Evolutionary conservation across 2,113 vertebrate genomes (phyloP).

Genomic region (Aegypius monachus): DNA sequence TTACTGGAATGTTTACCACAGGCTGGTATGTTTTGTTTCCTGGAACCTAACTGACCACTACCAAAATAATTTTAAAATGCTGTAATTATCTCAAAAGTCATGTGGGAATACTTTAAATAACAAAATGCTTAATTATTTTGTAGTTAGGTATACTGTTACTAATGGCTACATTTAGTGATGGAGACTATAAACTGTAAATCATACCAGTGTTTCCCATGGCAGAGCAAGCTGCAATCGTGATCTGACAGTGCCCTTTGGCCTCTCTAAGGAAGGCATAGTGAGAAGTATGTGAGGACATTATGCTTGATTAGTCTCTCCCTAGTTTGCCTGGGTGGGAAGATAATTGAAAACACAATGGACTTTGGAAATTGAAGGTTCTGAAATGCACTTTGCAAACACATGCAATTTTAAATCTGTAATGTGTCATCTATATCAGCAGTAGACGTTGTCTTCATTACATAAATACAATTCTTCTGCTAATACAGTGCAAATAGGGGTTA

Average conservation of each 20-base stretch:
- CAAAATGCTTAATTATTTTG: slow-evolving; percentile 15
- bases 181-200: slow-evolving; percentile 53
- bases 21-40: neutral
- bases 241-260: slow-evolving; percentile 20
- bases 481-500: slow-evolving; percentile 42
- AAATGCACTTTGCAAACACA: slow-evolving; percentile 42
- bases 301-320: slow-evolving; percentile 56
- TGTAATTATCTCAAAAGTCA: neutral
- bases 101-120: slow-evolving; percentile 1
- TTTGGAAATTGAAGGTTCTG: slow-evolving; percentile 37
- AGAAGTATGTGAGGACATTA: slow-evolving; percentile 53
- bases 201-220: slow-evolving; percentile 37
- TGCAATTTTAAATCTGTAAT: slow-evolving; percentile 56
- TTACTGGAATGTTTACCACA: neutral
- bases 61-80: neutral
- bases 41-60: neutral
- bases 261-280: slow-evolving; percentile 9
- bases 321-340: slow-evolving; percentile 55
- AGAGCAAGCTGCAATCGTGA: neutral
- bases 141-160: slow-evolving; percentile 23
- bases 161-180: slow-evolving; percentile 35
- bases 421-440: slow-evolving; percentile 46
- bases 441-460: slow-evolving; percentile 50
- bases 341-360: slow-evolving; percentile 66
- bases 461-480: slow-evolving; percentile 47